Percentiles rank a stretch among this genome's conserved stretches.
These are phyloP conservation scores for Trichomycterus rosablanca DNA, from an alignment of 2,113 vertebrate genomes.

Conservation along the genomic window DNA sequence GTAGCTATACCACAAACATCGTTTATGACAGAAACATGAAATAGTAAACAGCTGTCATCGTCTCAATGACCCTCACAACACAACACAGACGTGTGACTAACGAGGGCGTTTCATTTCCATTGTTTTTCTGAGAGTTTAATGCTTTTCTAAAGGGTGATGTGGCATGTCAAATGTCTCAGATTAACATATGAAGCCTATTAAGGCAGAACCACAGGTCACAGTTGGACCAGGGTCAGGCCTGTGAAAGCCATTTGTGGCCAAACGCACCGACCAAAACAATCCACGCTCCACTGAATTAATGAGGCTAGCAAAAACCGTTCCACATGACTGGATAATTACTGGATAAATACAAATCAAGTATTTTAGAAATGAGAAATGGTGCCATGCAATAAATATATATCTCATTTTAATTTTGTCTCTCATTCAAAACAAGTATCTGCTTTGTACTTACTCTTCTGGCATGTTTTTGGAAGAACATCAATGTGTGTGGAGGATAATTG, in stretches of 20 bases:
- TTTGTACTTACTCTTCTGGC: too few relatives aligned
- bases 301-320: not conserved
- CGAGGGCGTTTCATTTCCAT: slow-evolving; percentile 22
- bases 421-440: too few relatives aligned
- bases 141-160: slow-evolving; percentile 39
- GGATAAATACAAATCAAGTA: not conserved
- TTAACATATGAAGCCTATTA: slow-evolving; percentile 47
- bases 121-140: slow-evolving; percentile 9
- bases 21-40: not conserved
- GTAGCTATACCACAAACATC: not conserved
- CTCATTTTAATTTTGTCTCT: too few relatives aligned
- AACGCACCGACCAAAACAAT: slow-evolving; percentile 24
- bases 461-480: too few relatives aligned
- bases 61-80: not conserved
- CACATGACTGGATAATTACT: not conserved
- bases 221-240: slow-evolving; percentile 32
- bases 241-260: slow-evolving; percentile 46
- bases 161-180: slow-evolving; percentile 22
- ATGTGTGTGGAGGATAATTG: too few relatives aligned
- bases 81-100: too few relatives aligned
- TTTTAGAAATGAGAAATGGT: not conserved
- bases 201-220: slow-evolving; percentile 23
- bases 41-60: not conserved
- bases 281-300: slow-evolving; percentile 7
- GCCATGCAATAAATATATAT: not conserved